Evolutionary conservation across 2,888 invertebrate genomes (phyloP), one percentile per base, ranked within the genome.

Genomic region (Mactromeris polynyma): DNA sequence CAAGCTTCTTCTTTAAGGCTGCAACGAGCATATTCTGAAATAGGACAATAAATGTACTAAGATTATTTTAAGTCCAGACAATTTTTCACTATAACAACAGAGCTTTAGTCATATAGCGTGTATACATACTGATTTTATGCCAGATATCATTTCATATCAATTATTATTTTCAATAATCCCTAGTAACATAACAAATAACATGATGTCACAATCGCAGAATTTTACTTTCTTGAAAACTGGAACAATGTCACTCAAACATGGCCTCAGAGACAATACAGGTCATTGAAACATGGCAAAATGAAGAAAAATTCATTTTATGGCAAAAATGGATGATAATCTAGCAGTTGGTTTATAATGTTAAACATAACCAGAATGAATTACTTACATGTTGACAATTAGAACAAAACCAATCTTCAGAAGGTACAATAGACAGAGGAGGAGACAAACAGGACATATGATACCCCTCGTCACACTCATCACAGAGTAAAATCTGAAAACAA

Each of bases 381-480:
- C 90, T 86, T 54, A 90, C 88, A 88, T 90, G 90, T 77, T 90
- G 85, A 88, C 90, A 90, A 7, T 38, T 78, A 31, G 88, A 88
- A 86, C 90, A 90, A 33, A 81, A 88, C 90, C 90, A 90, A 26
- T 84, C 82, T 42, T 86, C 88, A 33, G 51, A 38, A 19, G 90
- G 90, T 40, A 88, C 84, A 4, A 86, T 4, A 17, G 85, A 81
- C 33, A 88, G 36, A 9, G 90, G 90, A 7, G 90, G 90, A 40
- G 54, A 79, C 21, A 90, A 42, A 79, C 90, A 90, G 17, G 79
- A 69, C 86, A 89, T 86, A 83, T 89, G 89, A 54, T 89, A 89
- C 31, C 33, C 58, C 9, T 77, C 51, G 21, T 90, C 73, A 87
- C 90, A 90, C 17, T 87, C 79, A 69, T 86, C 88, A 88, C 90